These are phyloP conservation scores for Otolemur crassicaudatus DNA, from an alignment of 2,797 vertebrate species.

Conservation along the genomic window DNA sequence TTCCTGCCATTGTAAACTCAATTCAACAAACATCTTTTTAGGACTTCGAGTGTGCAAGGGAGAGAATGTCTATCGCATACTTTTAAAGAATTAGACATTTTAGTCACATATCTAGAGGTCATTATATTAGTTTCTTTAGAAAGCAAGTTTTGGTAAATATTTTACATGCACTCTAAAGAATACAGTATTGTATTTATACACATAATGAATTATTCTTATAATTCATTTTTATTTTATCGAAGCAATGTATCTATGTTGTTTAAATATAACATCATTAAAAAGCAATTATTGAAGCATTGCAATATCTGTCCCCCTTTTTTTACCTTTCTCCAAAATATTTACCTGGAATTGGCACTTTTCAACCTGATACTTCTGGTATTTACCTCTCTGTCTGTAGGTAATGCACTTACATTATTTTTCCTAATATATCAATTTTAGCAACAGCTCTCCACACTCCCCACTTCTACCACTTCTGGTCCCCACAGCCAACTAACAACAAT, in stretches of 20 bases:
- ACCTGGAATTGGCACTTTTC: background rate
- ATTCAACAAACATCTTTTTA: background rate
- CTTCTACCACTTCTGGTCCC: background rate
- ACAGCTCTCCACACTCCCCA: background rate
- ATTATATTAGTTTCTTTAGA: background rate
- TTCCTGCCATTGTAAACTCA: background rate
- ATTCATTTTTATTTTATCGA: slow-evolving; percentile 46
- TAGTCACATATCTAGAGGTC: background rate
- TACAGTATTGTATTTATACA: background rate
- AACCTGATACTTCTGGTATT: background rate
- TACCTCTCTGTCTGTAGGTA: slow-evolving; percentile 23
- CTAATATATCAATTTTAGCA: background rate
- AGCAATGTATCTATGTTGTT: background rate
- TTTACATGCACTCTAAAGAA: background rate
- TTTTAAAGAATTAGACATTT: slow-evolving; percentile 1
- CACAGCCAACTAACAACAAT: background rate
- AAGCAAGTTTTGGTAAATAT: slow-evolving; percentile 47
- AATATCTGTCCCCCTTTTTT: background rate
- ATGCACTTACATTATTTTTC: background rate
- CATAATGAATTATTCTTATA: background rate
- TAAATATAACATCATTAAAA: background rate
- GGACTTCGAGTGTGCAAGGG: background rate
- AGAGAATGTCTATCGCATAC: background rate
- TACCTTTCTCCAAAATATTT: background rate
- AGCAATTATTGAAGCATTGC: background rate